Percentiles rank a stretch among this genome's conserved stretches.
phyloP scores from a whole-genome alignment of 2,113 vertebrate species.

The Nasalis larvatus region DNA sequence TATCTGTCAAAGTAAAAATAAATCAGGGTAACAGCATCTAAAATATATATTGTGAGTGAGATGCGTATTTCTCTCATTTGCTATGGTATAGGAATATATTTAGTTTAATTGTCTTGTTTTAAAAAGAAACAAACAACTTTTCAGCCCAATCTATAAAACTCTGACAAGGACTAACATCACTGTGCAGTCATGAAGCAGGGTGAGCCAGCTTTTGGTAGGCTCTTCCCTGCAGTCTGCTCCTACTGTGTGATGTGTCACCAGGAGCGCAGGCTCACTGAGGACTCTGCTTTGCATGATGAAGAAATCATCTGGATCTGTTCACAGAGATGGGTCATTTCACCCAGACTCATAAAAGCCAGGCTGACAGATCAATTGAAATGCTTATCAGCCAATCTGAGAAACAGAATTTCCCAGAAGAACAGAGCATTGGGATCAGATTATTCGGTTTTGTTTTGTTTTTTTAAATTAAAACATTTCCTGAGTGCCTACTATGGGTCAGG shows the following conservation, averaged over 20 bases:
- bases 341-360: neutral
- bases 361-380: neutral
- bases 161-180: neutral
- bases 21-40: slow-evolving; percentile 69
- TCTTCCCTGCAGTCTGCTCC: neutral
- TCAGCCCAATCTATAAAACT: neutral
- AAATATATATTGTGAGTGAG: slow-evolving; percentile 58
- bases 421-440: neutral
- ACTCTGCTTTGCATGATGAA: neutral
- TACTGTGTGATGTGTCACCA: neutral
- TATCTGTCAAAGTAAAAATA: slow-evolving; percentile 81
- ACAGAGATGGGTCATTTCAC: neutral
- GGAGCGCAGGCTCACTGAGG: neutral
- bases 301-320: neutral
- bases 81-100: neutral
- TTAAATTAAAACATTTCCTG: slow-evolving; percentile 5
- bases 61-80: slow-evolving; percentile 43
- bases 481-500: neutral
- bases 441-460: neutral
- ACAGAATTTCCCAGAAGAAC: slow-evolving; percentile 1
- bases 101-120: neutral
- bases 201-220: neutral
- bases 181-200: neutral
- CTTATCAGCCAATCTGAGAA: neutral
- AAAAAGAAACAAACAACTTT: neutral